Conservation (phyloP, 2,888 invertebrate genomes). For the Dinocampus coccinellae region DNA sequence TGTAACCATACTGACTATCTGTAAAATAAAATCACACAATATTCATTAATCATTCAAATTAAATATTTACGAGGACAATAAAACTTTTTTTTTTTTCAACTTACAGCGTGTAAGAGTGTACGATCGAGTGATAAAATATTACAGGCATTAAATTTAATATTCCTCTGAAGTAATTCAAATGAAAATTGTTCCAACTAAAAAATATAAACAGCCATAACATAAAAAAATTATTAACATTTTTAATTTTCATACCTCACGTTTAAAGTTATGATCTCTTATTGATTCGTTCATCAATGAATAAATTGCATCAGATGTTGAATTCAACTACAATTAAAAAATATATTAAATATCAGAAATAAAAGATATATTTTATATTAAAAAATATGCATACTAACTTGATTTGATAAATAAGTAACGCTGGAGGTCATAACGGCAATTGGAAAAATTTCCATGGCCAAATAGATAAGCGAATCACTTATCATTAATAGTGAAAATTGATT, state of each 20-base stretch:
- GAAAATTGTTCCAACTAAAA: slow-evolving; percentile 27
- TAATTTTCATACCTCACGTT: not conserved
- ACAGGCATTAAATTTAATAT: slow-evolving; percentile 28
- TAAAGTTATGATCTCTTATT: not conserved
- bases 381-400: not conserved
- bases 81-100: not conserved
- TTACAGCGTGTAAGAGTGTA: slow-evolving; percentile 30
- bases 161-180: slow-evolving; percentile 26
- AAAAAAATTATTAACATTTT: not conserved
- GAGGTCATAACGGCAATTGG: not conserved
- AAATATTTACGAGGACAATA: not conserved
- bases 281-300: not conserved
- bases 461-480: not conserved
- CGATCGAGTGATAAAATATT: slow-evolving; percentile 24
- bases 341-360: not conserved
- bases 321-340: not conserved
- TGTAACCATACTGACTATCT: not conserved
- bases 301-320: not conserved
- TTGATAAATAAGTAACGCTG: not conserved
- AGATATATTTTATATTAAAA: not conserved
- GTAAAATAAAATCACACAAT: not conserved
- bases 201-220: not conserved
- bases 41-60: not conserved
- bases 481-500: not conserved
- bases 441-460: slow-evolving; percentile 7